Evolutionary conservation across 2,113 vertebrate species (phyloP).

Genomic region (Zosterops borbonicus): DNA sequence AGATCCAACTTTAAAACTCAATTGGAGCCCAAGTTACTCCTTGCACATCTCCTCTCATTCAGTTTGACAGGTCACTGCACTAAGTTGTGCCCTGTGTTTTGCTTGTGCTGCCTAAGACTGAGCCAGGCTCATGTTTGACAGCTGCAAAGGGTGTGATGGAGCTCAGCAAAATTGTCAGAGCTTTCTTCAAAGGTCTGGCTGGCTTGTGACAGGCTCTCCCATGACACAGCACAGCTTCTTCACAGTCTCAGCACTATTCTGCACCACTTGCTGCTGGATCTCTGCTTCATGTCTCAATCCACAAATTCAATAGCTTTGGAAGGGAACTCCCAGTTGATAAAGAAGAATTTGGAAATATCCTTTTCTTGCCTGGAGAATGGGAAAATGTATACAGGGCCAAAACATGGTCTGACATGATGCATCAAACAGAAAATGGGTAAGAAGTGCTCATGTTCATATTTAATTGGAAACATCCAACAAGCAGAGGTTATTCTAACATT

Average conservation of each 20-base stretch:
- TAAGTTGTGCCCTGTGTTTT: not conserved
- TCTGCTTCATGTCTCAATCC: not conserved
- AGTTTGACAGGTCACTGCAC: not conserved
- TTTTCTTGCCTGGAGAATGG: not conserved
- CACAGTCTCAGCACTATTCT: not conserved
- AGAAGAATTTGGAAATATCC: not conserved
- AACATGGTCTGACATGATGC: not conserved
- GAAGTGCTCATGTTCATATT: not conserved
- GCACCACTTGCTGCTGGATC: not conserved
- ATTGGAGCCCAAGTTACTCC: not conserved
- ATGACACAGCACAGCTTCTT: not conserved
- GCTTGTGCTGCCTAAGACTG: not conserved
- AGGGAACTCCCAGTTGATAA: constrained; percentile 12
- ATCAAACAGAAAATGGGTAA: not conserved
- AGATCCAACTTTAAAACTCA: not conserved
- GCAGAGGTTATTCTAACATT: not conserved
- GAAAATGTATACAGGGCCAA: not conserved
- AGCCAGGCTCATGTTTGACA: not conserved
- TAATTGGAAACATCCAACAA: not conserved
- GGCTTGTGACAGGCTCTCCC: not conserved
- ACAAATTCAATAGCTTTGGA: not conserved
- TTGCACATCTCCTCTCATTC: not conserved
- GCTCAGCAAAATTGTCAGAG: not conserved
- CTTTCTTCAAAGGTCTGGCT: not conserved
- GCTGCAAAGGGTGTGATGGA: not conserved